A percentile compares a stretch with the other conserved stretches of the same genome.
Conservation (phyloP, 2,113 vertebrate genomes). For the Sporophila hypoxantha region DNA sequence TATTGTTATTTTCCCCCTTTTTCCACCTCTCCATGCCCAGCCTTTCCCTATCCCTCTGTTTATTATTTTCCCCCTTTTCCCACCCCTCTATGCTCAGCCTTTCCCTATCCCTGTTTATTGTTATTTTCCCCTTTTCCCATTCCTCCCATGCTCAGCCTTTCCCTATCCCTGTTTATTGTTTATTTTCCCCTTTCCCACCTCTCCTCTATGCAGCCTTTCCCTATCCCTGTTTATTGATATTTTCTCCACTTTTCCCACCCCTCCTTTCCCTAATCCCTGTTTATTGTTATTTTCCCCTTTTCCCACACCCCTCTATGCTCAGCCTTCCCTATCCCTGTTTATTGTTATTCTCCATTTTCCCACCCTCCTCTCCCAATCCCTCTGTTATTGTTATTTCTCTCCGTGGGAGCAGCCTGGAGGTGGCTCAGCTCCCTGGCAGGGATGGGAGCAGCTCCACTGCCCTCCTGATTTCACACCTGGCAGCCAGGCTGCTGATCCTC, state of each 20-base stretch:
- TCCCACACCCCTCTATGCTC: not conserved
- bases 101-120: too few species aligned
- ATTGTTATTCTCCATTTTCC: not conserved
- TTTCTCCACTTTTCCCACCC: not conserved
- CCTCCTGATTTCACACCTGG: not conserved
- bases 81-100: too few species aligned
- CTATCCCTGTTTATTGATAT: too few species aligned
- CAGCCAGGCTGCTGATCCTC: not conserved
- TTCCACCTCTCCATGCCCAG: not conserved
- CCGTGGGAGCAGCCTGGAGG: not conserved
- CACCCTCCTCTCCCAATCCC: not conserved
- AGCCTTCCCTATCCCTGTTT: not conserved
- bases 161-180: too few species aligned
- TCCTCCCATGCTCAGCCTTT: too few species aligned
- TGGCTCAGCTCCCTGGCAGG: not conserved
- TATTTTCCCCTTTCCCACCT: not conserved
- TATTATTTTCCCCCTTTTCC: too few species aligned
- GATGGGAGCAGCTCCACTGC: not conserved
- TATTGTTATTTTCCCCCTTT: not conserved
- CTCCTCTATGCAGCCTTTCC: not conserved
- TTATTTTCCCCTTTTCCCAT: too few species aligned
- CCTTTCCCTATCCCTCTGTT: not conserved
- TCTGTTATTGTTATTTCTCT: not conserved
- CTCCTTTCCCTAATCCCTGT: not conserved
- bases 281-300: not conserved